Conservation (phyloP, 2,113 vertebrate genomes). For the Prolemur simus region DNA sequence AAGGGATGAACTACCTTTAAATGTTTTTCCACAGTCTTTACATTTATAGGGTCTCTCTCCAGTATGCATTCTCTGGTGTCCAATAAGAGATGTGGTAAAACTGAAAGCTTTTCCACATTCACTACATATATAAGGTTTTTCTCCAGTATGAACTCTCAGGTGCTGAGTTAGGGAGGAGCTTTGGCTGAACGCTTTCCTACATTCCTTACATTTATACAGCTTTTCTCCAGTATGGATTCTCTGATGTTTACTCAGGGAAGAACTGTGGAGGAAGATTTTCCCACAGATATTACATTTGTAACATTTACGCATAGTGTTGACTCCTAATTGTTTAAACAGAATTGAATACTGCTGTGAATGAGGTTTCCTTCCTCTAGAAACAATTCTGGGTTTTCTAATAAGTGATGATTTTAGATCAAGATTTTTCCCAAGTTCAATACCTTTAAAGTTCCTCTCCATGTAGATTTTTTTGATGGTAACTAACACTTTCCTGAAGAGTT, state of each 20-base stretch:
- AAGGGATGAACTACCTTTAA: constrained; percentile 75
- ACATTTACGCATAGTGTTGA: constrained; percentile 16
- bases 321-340: constrained; percentile 60
- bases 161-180: constrained; percentile 76
- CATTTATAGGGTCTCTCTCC: constrained; percentile 78
- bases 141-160: constrained; percentile 74
- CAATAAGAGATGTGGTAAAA: constrained; percentile 77
- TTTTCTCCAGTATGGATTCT: constrained; percentile 80
- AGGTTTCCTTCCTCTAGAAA: constrained; percentile 54
- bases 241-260: constrained; percentile 78
- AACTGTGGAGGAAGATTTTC: constrained; percentile 76
- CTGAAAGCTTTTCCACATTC: constrained; percentile 79
- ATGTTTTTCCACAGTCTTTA: constrained; percentile 74
- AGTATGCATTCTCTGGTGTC: constrained; percentile 79
- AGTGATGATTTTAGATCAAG: constrained; percentile 35
- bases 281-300: constrained; percentile 70
- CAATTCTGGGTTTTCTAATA: constrained; percentile 23
- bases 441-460: constrained; percentile 40
- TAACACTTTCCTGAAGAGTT: constrained; percentile 31
- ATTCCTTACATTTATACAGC: constrained; percentile 79
- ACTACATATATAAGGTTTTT: constrained; percentile 73
- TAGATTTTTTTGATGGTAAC: constrained; percentile 43
- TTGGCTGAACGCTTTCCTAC: constrained; percentile 78
- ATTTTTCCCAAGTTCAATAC: constrained; percentile 33
- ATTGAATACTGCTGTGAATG: constrained; percentile 58